Percentiles rank a stretch among this genome's conserved stretches.
Evolutionary conservation across 2,797 vertebrate genomes (phyloP).

Genomic region (Platyrinchus mystaceus): DNA sequence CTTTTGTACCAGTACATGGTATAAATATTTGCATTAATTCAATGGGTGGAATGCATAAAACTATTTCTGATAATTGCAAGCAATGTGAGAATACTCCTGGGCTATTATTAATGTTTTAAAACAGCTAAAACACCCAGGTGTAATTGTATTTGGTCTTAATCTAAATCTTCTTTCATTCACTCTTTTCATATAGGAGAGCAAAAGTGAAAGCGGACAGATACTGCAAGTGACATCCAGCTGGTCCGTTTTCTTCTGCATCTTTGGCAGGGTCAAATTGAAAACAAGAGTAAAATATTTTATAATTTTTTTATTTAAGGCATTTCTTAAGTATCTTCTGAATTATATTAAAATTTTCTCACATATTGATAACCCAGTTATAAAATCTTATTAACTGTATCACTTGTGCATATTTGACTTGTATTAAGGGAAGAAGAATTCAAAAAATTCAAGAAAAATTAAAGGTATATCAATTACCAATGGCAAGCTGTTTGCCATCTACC

Average conservation of each 20-base stretch:
- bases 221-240: conserved; percentile 85
- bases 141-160: neutral
- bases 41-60: neutral
- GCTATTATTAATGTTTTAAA: neutral
- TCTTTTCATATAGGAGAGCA: conserved; percentile 83
- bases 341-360: neutral
- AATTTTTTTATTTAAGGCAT: conserved; percentile 13
- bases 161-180: conserved; percentile 15
- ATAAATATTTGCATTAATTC: neutral
- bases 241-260: neutral
- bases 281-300: conserved; percentile 26
- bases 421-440: neutral
- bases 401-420: neutral
- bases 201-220: conserved; percentile 97
- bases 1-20: neutral
- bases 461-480: neutral
- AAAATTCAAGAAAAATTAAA: neutral
- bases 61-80: neutral
- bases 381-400: neutral
- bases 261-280: neutral
- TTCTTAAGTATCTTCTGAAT: neutral
- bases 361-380: neutral
- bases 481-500: neutral
- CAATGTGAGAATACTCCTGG: neutral
- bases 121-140: neutral